Evolutionary conservation across 2,113 vertebrate species (phyloP).

Genomic region (Callaeas wilsoni): DNA sequence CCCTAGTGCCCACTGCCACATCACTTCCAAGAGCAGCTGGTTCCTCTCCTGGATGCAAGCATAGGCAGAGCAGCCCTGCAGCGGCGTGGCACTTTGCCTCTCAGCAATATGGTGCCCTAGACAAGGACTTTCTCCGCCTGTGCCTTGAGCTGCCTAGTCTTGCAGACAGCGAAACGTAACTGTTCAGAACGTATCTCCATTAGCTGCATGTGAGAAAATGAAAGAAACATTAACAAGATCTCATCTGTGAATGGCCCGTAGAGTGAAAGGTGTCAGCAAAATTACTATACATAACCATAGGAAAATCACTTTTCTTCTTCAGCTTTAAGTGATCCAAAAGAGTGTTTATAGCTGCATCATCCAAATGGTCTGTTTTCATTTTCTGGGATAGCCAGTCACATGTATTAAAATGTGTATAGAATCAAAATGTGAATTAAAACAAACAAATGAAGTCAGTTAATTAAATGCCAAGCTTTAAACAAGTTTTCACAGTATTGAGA

Average conservation of each 20-base stretch:
- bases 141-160: neutral
- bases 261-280: neutral
- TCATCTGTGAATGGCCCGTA: neutral
- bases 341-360: neutral
- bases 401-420: neutral
- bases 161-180: neutral
- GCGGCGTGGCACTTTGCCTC: neutral
- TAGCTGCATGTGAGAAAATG: neutral
- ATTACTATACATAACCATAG: neutral
- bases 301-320: neutral
- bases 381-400: neutral
- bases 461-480: neutral
- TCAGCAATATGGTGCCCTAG: neutral
- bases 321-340: neutral
- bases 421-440: neutral
- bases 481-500: neutral
- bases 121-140: neutral
- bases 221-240: neutral
- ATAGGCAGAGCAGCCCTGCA: neutral
- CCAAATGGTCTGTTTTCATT: neutral
- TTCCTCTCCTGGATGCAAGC: neutral
- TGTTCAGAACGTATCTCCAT: neutral
- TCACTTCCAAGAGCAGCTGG: neutral
- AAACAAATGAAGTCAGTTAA: neutral
- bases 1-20: neutral